A percentile compares a stretch with the other conserved stretches of the same genome.
phyloP scores from a whole-genome alignment of 1,140 invertebrate genomes.

The Holotrichia oblita region DNA sequence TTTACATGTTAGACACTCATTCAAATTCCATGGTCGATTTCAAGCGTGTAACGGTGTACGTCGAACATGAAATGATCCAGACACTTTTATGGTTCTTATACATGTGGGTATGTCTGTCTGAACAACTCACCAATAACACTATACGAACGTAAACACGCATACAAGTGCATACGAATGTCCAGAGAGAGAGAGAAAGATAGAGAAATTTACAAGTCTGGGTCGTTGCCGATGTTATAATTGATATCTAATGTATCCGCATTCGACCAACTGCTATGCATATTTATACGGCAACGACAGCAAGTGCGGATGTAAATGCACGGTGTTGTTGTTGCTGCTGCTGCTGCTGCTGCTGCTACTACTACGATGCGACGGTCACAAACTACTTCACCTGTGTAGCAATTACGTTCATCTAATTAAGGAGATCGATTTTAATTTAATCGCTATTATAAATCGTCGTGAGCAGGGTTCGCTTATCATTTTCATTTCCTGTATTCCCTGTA shows the following conservation, averaged over 20 bases:
- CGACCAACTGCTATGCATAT: not conserved
- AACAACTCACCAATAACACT: not conserved
- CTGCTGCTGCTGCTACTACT: too few species aligned
- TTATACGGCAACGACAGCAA: not conserved
- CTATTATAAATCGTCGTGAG: too few species aligned
- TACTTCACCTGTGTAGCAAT: too few species aligned
- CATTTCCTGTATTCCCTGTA: too few species aligned
- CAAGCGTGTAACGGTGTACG: not conserved
- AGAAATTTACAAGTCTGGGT: constrained; percentile 20
- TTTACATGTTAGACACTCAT: not conserved
- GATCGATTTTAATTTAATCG: too few species aligned
- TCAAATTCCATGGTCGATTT: not conserved
- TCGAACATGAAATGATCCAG: not conserved
- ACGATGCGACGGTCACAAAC: too few species aligned
- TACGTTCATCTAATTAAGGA: too few species aligned
- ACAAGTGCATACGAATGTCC: constrained; percentile 11
- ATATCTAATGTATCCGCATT: constrained; percentile 17
- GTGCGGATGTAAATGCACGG: too few species aligned
- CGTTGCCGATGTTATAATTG: constrained; percentile 20
- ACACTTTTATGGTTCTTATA: constrained; percentile 21
- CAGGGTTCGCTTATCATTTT: too few species aligned
- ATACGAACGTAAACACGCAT: not conserved
- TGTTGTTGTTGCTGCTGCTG: too few species aligned
- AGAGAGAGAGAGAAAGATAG: not conserved
- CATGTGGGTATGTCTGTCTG: constrained; percentile 11